These are phyloP conservation scores for Cephalopterus ornatus DNA, from an alignment of 2,113 vertebrate genomes.

Conservation along the genomic window DNA sequence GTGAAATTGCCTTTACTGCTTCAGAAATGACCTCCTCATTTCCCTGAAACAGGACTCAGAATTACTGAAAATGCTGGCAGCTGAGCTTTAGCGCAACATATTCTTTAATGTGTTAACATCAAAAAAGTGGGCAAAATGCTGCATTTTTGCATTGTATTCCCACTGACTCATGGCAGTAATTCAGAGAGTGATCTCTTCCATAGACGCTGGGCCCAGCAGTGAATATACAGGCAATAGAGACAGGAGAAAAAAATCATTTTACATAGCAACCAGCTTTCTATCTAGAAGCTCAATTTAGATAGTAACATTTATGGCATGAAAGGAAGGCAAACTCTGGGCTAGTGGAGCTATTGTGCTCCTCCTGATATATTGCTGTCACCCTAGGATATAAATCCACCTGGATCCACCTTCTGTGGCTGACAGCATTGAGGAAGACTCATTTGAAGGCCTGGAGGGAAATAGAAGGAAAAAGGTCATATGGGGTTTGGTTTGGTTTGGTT, in stretches of 20 bases:
- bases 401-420: neutral
- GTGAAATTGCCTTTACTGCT: neutral
- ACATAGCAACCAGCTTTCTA: neutral
- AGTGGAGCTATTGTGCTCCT: neutral
- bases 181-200: neutral
- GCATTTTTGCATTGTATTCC: neutral
- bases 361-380: neutral
- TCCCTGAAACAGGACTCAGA: neutral
- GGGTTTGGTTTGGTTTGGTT: neutral
- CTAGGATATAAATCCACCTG: neutral
- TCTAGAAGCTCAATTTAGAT: neutral
- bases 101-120: neutral
- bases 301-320: neutral
- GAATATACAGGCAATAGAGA: neutral
- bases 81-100: neutral
- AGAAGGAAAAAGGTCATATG: neutral
- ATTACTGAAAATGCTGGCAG: slow-evolving; percentile 8
- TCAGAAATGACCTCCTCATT: neutral
- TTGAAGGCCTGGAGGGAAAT: neutral
- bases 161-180: neutral
- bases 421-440: neutral
- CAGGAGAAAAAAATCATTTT: neutral
- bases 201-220: neutral
- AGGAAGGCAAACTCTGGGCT: neutral
- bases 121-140: neutral